These are phyloP conservation scores for Chamaea fasciata DNA, from an alignment of 2,113 vertebrate species.

Conservation along the genomic window DNA sequence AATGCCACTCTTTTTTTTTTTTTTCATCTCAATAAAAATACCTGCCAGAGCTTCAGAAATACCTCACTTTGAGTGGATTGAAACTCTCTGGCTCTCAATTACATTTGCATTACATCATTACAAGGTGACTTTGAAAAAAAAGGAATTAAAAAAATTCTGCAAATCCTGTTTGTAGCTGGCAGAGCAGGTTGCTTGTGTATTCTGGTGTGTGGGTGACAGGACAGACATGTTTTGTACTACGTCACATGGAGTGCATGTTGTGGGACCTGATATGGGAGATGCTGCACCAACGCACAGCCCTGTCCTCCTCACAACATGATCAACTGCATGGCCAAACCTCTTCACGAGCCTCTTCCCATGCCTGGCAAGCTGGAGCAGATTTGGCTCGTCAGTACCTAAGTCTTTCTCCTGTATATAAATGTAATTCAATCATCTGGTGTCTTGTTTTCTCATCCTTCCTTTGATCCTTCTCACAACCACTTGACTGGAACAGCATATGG, in stretches of 20 bases:
- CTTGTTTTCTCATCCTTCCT: not conserved
- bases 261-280: not conserved
- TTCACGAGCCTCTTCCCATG: accelerated
- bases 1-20: not conserved
- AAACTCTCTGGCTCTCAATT: not conserved
- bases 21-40: not conserved
- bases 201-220: not conserved
- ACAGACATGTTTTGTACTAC: not conserved
- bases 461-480: not conserved
- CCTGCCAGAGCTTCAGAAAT: not conserved
- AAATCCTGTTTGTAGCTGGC: not conserved
- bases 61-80: not conserved
- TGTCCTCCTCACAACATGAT: not conserved
- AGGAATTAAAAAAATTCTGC: not conserved
- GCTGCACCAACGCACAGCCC: not conserved
- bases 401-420: not conserved
- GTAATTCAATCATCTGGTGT: accelerated
- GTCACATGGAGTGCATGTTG: accelerated
- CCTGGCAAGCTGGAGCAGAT: not conserved
- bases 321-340: not conserved
- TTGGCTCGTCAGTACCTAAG: not conserved
- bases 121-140: not conserved
- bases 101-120: not conserved
- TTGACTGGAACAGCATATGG: not conserved
- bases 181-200: not conserved